phyloP scores from a whole-genome alignment of 2,797 vertebrate species.

The Gymnocypris eckloni region DNA sequence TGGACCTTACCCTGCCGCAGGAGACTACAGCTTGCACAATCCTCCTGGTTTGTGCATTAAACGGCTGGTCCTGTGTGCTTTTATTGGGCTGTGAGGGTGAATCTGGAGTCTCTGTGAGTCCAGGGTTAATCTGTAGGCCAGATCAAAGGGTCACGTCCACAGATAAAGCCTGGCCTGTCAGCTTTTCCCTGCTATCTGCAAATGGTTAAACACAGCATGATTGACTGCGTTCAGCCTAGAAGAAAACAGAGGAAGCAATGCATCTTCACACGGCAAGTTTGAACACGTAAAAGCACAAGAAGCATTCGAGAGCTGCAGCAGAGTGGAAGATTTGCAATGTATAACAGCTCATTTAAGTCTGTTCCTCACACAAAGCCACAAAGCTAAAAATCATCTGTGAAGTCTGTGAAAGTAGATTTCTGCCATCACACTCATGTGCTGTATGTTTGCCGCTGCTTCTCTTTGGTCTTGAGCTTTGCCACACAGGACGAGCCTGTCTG shows the following conservation, averaged over 20 bases:
- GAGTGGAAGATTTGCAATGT: neutral
- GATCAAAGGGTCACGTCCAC: constrained; percentile 78
- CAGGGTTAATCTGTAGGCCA: constrained; percentile 73
- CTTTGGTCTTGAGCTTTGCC: neutral
- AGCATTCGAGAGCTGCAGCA: neutral
- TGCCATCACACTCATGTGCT: neutral
- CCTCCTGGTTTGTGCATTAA: constrained; percentile 33
- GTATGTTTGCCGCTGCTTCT: neutral
- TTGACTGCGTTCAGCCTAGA: constrained; percentile 48
- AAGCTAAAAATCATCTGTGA: constrained; percentile 1
- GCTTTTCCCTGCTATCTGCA: constrained; percentile 71
- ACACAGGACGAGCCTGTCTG: constrained; percentile 9
- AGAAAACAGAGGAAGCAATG: constrained; percentile 2
- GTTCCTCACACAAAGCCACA: neutral
- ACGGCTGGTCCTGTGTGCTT: constrained; percentile 50
- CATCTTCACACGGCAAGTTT: neutral
- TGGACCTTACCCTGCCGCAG: constrained; percentile 10
- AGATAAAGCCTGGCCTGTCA: constrained; percentile 75
- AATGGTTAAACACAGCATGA: constrained; percentile 78
- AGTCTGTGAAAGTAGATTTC: neutral
- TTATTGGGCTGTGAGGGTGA: constrained; percentile 56
- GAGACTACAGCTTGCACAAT: constrained; percentile 7
- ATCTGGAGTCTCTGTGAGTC: constrained; percentile 61
- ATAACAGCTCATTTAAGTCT: neutral
- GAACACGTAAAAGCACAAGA: neutral